These are phyloP conservation scores for Limanda limanda DNA, from an alignment of 2,113 vertebrate species.

Conservation along the genomic window DNA sequence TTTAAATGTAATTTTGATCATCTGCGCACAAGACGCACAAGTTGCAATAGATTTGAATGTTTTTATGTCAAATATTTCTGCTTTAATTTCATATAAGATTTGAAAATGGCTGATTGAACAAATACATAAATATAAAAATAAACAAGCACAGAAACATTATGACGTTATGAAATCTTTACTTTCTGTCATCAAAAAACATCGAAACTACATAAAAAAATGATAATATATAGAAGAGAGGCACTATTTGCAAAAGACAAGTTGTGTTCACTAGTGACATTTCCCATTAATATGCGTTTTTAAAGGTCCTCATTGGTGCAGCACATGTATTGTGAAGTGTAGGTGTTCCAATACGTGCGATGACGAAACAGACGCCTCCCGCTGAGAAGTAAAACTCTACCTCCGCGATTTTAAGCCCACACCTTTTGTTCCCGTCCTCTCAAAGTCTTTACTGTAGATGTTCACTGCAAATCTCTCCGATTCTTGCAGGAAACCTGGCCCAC, in stretches of 20 bases:
- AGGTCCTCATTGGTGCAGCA: slow-evolving; percentile 4
- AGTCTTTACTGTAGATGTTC: slow-evolving; percentile 61
- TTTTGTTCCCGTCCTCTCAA: slow-evolving; percentile 62
- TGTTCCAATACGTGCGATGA: slow-evolving; percentile 12
- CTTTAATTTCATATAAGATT: neutral
- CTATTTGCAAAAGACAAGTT: neutral
- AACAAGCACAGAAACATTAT: neutral
- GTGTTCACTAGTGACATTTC: neutral
- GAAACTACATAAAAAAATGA: neutral
- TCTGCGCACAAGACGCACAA: neutral
- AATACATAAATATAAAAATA: neutral
- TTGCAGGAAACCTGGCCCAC: slow-evolving; percentile 72
- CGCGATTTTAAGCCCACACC: slow-evolving; percentile 66
- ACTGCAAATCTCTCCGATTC: slow-evolving; percentile 69
- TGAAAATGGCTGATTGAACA: neutral
- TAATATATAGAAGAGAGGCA: neutral
- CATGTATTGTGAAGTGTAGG: slow-evolving; percentile 40
- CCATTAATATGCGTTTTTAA: neutral
- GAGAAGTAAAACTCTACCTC: slow-evolving; percentile 57
- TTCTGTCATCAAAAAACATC: neutral
- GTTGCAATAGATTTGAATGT: neutral
- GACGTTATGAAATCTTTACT: neutral
- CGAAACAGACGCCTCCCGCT: slow-evolving; percentile 46
- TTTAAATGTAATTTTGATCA: neutral
- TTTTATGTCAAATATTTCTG: neutral